Evolutionary conservation across 2,888 invertebrate genomes (phyloP), one percentile per base, ranked within the genome.

Genomic region (Arrhopalites spinosus): DNA sequence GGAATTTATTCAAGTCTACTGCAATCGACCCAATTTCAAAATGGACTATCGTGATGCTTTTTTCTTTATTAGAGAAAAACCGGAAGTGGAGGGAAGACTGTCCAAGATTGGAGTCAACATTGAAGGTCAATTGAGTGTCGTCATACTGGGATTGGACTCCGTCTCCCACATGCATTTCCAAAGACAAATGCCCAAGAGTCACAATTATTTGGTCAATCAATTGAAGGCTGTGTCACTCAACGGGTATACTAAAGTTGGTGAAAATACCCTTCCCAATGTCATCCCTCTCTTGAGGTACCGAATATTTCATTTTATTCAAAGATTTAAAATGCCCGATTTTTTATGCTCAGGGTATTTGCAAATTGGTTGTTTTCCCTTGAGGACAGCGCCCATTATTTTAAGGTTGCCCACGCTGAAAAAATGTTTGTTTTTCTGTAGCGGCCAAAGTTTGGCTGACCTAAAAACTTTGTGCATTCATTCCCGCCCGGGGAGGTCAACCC

Each of bases 231-330:
- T 85, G 29, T 83, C 84, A 53, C 79, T 85, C 73, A 63, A 83
- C 2, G 85, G 85, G 0, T 83, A 82, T 61, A 81, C 78, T 20
- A 88, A 87, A 83, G 86, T 88, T 2, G 88, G 86, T 0, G 87
- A 87, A 80, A 88, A 87, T 79, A 87, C 87, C 0, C 86, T 86
- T 75, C 86, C 87, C 1, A 88, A 88, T 80, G 81, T 87, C 25
- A 83, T n/a, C n/a, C n/a, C n/a, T n/a, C n/a, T n/a, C n/a, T n/a
- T n/a, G n/a, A n/a, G n/a, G n/a, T n/a, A n/a, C n/a, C n/a, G n/a
- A n/a, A n/a, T n/a, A n/a, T n/a, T n/a, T n/a, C n/a, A n/a, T n/a
- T n/a, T n/a, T n/a, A n/a, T n/a, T n/a, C n/a, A n/a, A n/a, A n/a
- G n/a, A n/a, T n/a, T n/a, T n/a, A n/a, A n/a, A n/a, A n/a, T n/a